Percentiles rank a stretch among this genome's conserved stretches.
These are phyloP conservation scores for Yponomeuta plumbellus DNA, from an alignment of 2,888 invertebrate genomes.

Conservation along the genomic window DNA sequence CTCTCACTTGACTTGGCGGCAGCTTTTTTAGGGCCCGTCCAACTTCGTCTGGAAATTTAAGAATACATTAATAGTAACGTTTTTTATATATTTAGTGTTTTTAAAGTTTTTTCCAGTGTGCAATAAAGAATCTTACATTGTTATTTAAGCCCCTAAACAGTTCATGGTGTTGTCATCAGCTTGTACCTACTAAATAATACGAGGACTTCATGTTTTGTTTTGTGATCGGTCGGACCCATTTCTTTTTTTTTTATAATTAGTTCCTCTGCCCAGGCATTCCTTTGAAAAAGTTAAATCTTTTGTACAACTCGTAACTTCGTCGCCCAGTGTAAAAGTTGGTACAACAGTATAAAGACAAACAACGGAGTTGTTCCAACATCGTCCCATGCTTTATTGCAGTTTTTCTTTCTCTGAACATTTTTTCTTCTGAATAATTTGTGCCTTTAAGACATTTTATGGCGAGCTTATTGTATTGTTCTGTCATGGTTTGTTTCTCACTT, in stretches of 20 bases:
- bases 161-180: too few relatives aligned
- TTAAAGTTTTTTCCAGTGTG: too few relatives aligned
- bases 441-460: background rate
- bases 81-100: too few relatives aligned
- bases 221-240: too few relatives aligned
- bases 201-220: too few relatives aligned
- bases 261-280: background rate
- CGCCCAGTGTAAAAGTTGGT: background rate
- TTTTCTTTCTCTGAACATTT: slow-evolving; percentile 1
- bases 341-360: slow-evolving; percentile 6
- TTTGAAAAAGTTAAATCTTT: background rate
- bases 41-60: background rate
- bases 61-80: too few relatives aligned
- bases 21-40: slow-evolving; percentile 4
- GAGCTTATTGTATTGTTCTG: background rate
- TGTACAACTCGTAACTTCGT: background rate
- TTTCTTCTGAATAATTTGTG: slow-evolving; percentile 8
- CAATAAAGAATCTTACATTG: too few relatives aligned
- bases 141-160: too few relatives aligned
- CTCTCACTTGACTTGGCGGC: slow-evolving; percentile 26
- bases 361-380: background rate
- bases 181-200: too few relatives aligned
- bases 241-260: background rate
- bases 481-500: background rate
- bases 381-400: slow-evolving; percentile 7